Conservation (phyloP, 92 coral and sea anemone species). For the Anthopleura xanthogrammica region DNA sequence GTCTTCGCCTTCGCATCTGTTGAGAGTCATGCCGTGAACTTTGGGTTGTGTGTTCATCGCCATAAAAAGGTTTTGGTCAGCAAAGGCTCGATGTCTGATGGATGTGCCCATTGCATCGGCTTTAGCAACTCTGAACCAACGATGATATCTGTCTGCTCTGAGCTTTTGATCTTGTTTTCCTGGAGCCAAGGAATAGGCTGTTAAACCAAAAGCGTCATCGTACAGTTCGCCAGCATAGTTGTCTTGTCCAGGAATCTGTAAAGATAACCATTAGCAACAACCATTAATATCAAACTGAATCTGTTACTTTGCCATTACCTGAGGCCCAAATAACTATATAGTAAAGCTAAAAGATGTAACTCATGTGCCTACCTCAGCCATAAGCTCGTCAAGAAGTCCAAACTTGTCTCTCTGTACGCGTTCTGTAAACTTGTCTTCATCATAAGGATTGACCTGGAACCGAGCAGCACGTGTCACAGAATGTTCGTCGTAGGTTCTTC, state of each 20-base stretch:
- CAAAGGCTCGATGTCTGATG: conserved; percentile 59
- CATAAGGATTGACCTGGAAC: conserved; percentile 70
- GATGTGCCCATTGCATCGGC: conserved; percentile 64
- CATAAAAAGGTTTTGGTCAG: conserved; percentile 67
- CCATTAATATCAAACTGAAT: not conserved
- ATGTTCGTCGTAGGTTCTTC: conserved; percentile 51
- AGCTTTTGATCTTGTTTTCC: conserved; percentile 28
- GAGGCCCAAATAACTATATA: too few species aligned
- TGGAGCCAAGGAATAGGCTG: conserved; percentile 52
- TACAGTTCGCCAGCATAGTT: conserved; percentile 36
- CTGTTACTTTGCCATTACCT: not conserved
- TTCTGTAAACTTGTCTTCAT: conserved; percentile 43
- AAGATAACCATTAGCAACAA: not conserved
- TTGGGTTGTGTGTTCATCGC: conserved; percentile 68
- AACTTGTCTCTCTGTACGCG: not conserved
- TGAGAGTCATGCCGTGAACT: conserved; percentile 61
- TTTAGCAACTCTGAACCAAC: conserved; percentile 46
- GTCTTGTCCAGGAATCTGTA: conserved; percentile 54
- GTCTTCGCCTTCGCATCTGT: not conserved
- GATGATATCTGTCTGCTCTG: conserved; percentile 58
- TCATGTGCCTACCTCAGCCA: conserved; percentile 34
- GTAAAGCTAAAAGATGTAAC: not conserved
- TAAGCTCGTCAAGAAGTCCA: conserved; percentile 46
- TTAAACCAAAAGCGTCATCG: conserved; percentile 26
- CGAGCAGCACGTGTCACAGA: conserved; percentile 50